phyloP scores from a whole-genome alignment of 2,888 invertebrate genomes.

The Hypomecis punctinalis region DNA sequence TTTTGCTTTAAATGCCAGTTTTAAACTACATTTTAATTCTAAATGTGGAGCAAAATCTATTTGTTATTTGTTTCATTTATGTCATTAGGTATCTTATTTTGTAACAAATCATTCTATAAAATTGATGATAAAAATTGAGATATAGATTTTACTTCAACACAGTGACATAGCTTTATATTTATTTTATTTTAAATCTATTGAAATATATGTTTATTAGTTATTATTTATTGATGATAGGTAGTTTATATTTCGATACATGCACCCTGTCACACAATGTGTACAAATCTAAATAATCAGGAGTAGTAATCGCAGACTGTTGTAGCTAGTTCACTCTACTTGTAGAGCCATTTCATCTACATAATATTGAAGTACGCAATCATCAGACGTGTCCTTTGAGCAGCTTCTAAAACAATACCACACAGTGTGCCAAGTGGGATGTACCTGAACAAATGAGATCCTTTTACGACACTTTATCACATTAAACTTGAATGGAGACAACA shows the following conservation, averaged over 20 bases:
- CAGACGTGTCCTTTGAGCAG: constrained; percentile 59
- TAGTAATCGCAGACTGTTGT: constrained; percentile 50
- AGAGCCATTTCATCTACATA: constrained; percentile 52
- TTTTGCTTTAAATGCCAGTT: constrained; percentile 27
- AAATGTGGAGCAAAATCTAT: constrained; percentile 35
- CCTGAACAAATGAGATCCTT: constrained; percentile 70
- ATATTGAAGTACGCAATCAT: constrained; percentile 28
- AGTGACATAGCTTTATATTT: constrained; percentile 32
- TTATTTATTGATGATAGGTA: constrained; percentile 49
- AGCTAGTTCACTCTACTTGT: constrained; percentile 54
- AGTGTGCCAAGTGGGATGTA: constrained; percentile 83
- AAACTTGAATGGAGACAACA: constrained; percentile 74
- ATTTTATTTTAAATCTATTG: constrained; percentile 38
- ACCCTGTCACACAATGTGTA: constrained; percentile 83
- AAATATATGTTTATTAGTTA: constrained; percentile 49
- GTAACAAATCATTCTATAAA: no score
- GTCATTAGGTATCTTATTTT: no score
- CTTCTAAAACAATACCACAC: constrained; percentile 69
- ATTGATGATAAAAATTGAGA: not conserved
- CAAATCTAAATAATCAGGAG: constrained; percentile 39
- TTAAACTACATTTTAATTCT: constrained; percentile 27
- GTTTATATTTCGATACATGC: constrained; percentile 76
- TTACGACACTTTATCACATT: constrained; percentile 68
- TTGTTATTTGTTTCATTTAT: not conserved
- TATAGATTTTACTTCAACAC: constrained; percentile 33